Evolutionary conservation across 2,113 vertebrate species (phyloP).

Genomic region (Dicerorhinus sumatrensis): DNA sequence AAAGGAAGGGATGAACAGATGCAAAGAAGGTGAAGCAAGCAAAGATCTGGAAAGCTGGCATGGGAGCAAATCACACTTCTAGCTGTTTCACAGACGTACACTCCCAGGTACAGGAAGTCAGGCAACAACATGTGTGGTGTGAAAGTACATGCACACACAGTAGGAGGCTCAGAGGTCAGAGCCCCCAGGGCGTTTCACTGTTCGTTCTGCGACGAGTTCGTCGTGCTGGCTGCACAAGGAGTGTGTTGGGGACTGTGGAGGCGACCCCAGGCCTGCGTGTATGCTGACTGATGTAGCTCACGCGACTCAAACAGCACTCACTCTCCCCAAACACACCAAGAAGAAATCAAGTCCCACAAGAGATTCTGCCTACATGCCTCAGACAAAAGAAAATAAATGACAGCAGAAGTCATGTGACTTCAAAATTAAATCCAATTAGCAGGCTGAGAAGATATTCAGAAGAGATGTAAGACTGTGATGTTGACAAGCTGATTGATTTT

Average conservation of each 20-base stretch:
- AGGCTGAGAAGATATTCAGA: background rate
- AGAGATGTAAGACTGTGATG: background rate
- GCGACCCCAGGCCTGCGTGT: background rate
- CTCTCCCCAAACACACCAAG: background rate
- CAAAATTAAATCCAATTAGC: background rate
- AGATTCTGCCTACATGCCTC: background rate
- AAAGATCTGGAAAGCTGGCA: background rate
- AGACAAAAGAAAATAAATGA: background rate
- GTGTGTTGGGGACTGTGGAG: accelerated
- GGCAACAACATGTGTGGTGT: background rate
- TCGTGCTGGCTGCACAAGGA: background rate
- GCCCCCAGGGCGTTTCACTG: accelerated
- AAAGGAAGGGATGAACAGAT: background rate
- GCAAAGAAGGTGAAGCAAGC: background rate
- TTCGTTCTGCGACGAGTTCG: background rate
- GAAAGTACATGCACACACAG: background rate
- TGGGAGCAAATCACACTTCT: background rate
- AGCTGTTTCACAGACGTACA: background rate
- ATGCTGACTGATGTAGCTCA: background rate
- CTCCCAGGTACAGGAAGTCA: background rate
- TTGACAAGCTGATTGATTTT: background rate
- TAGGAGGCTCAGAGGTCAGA: background rate
- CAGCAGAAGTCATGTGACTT: background rate
- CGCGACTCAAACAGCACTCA: background rate
- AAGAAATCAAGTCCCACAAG: background rate